phyloP scores from a whole-genome alignment of 2,113 vertebrate genomes.

The Gambusia affinis region DNA sequence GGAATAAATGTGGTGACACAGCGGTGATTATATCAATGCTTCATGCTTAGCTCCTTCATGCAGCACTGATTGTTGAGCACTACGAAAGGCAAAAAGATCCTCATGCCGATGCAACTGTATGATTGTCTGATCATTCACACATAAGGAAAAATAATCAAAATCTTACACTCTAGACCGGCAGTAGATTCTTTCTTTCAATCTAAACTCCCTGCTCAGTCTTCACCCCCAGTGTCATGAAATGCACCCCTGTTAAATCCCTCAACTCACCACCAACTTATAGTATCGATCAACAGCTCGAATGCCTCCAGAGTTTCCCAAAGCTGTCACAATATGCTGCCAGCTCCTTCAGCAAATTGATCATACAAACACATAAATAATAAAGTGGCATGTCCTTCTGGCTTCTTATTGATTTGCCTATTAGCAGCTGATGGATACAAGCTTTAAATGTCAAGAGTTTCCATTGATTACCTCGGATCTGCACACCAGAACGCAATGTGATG shows the following conservation, averaged over 20 bases:
- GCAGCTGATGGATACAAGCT: slow-evolving; percentile 79
- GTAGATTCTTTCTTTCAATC: slow-evolving; percentile 6
- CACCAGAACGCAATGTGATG: slow-evolving; percentile 37
- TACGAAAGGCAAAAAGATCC: slow-evolving; percentile 8
- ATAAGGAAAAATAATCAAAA: slow-evolving; percentile 7
- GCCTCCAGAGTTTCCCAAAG: slow-evolving; percentile 10
- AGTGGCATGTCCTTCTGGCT: slow-evolving; percentile 67
- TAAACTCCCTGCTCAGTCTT: neutral
- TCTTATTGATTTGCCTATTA: slow-evolving; percentile 76
- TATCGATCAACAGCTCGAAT: slow-evolving; percentile 36
- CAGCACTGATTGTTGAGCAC: slow-evolving; percentile 22
- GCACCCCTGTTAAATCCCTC: slow-evolving; percentile 4
- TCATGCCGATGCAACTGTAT: neutral
- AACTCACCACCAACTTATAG: slow-evolving; percentile 15
- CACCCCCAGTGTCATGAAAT: slow-evolving; percentile 13
- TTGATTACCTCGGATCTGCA: slow-evolving; percentile 58
- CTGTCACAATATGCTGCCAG: slow-evolving; percentile 5
- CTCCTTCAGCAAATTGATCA: slow-evolving; percentile 63
- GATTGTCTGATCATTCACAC: slow-evolving; percentile 21
- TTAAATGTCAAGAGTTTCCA: slow-evolving; percentile 75
- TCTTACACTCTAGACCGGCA: neutral
- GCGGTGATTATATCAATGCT: slow-evolving; percentile 11
- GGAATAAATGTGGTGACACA: neutral
- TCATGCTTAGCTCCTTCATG: slow-evolving; percentile 16
- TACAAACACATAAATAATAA: slow-evolving; percentile 79